A percentile compares a stretch with the other conserved stretches of the same genome.
These are phyloP conservation scores for Rhabdomys dilectus DNA, from an alignment of 2,113 vertebrate species.

Conservation along the genomic window DNA sequence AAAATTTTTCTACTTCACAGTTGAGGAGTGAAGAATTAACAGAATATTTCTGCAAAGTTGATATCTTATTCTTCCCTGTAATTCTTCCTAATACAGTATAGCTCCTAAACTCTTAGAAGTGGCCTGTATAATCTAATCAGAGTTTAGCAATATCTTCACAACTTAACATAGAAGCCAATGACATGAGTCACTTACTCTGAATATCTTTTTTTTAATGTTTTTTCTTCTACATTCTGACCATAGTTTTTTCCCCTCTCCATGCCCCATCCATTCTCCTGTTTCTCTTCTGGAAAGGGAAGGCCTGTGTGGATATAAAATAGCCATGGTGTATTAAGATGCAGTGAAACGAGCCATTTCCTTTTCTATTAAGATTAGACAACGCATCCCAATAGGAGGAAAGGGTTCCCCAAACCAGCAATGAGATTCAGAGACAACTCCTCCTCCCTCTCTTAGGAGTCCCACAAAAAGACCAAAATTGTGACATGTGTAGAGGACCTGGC, in stretches of 20 bases:
- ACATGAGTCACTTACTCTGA: background rate
- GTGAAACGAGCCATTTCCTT: too few relatives aligned
- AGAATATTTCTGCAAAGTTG: background rate
- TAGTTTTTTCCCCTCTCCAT: background rate
- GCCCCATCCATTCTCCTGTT: background rate
- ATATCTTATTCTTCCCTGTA: background rate
- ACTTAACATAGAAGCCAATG: background rate
- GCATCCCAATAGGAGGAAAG: too few relatives aligned
- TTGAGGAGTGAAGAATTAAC: conserved; percentile 18
- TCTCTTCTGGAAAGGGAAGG: background rate
- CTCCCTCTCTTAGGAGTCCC: too few relatives aligned
- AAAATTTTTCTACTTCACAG: background rate
- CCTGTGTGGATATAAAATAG: background rate
- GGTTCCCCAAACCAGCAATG: too few relatives aligned
- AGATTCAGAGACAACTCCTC: too few relatives aligned
- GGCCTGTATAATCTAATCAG: background rate
- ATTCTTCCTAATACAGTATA: background rate
- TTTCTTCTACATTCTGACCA: background rate
- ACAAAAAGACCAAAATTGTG: too few relatives aligned
- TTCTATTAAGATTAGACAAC: too few relatives aligned
- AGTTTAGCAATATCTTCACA: background rate
- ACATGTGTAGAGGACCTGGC: too few relatives aligned
- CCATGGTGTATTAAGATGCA: too few relatives aligned
- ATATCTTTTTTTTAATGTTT: background rate
- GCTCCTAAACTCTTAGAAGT: background rate